phyloP scores from a whole-genome alignment of 2,113 vertebrate genomes.

The Macaca fascicularis region DNA sequence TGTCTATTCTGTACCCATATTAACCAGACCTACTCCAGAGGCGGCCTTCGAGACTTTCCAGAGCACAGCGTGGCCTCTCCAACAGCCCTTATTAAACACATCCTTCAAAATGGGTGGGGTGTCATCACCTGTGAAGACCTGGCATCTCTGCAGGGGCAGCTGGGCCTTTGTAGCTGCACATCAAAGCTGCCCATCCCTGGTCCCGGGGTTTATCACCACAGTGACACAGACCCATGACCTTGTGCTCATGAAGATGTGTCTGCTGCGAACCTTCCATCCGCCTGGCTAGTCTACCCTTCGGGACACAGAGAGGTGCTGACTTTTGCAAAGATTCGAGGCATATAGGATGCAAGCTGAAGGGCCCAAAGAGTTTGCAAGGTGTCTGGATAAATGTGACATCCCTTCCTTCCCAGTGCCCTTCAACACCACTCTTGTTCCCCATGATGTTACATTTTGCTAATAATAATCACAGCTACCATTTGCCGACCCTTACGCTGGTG shows the following conservation, averaged over 20 bases:
- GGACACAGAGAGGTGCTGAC: background rate
- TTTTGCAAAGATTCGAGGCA: background rate
- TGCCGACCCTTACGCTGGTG: background rate
- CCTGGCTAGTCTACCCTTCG: background rate
- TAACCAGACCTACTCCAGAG: background rate
- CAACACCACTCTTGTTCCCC: background rate
- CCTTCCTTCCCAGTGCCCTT: background rate
- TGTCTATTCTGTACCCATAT: background rate
- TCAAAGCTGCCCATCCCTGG: background rate
- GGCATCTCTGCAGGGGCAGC: background rate
- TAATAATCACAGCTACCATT: background rate
- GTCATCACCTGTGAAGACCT: background rate
- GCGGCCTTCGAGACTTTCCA: background rate
- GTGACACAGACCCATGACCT: background rate
- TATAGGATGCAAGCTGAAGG: background rate
- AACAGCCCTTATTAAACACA: background rate
- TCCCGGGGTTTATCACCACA: background rate
- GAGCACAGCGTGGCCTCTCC: background rate
- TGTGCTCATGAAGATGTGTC: background rate
- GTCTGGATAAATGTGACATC: background rate
- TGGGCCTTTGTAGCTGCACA: constrained; percentile 24
- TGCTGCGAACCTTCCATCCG: background rate
- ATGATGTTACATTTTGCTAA: background rate
- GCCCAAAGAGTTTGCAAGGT: background rate
- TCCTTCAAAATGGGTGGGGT: background rate